A percentile compares a stretch with the other conserved stretches of the same genome.
These are phyloP conservation scores for Meteorus sp. DNA, from an alignment of 1,140 invertebrate genomes.

Conservation along the genomic window DNA sequence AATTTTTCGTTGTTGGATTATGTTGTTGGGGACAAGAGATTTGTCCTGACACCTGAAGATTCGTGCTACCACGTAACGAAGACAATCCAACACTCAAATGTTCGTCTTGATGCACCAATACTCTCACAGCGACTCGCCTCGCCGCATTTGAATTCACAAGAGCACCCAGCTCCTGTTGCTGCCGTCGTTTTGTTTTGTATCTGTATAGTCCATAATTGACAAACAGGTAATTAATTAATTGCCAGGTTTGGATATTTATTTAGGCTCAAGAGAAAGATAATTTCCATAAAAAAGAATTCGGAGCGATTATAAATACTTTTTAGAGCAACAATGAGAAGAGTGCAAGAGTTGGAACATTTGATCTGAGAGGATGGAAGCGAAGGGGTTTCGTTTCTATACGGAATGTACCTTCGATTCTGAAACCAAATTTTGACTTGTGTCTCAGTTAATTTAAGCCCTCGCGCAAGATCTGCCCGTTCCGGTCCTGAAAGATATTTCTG, in stretches of 20 bases:
- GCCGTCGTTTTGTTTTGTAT: slow-evolving; percentile 56
- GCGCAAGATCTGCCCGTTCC: slow-evolving; percentile 90
- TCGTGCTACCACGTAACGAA: slow-evolving; percentile 45
- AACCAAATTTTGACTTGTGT: slow-evolving; percentile 77
- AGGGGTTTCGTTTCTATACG: slow-evolving; percentile 1
- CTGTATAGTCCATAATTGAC: slow-evolving; percentile 32
- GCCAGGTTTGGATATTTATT: no score
- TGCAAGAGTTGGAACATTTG: no score
- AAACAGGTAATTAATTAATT: no score
- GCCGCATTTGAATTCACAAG: slow-evolving; percentile 53
- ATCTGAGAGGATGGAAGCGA: no score
- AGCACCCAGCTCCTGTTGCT: slow-evolving; percentile 56
- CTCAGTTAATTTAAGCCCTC: slow-evolving; percentile 85
- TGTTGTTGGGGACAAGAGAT: slow-evolving; percentile 45
- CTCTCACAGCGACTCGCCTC: slow-evolving; percentile 53
- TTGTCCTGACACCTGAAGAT: slow-evolving; percentile 48
- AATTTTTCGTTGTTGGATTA: slow-evolving; percentile 50
- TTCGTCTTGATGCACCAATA: slow-evolving; percentile 55
- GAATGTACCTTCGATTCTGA: slow-evolving; percentile 53
- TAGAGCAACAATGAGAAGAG: no score
- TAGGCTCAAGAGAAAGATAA: no score
- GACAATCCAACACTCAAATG: slow-evolving; percentile 48
- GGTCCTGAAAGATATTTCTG: slow-evolving; percentile 95
- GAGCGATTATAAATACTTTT: no score
- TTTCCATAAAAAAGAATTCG: no score